phyloP scores from a whole-genome alignment of 2,888 invertebrate species.

The Rapana venosa region DNA sequence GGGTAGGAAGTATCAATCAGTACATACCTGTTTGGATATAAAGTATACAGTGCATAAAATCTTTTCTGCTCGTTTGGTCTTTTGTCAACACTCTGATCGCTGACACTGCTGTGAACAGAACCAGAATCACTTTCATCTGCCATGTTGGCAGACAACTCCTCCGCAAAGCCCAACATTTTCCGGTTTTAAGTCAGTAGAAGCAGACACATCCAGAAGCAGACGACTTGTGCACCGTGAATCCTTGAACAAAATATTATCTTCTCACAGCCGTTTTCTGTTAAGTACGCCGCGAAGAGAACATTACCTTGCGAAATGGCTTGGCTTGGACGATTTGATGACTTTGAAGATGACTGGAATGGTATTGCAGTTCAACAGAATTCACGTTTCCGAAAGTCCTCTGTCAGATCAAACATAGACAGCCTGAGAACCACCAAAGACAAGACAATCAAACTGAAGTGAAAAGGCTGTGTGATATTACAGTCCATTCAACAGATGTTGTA shows the following conservation, averaged over 20 bases:
- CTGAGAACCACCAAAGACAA: not conserved
- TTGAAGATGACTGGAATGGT: constrained; percentile 40
- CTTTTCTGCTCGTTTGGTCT: constrained; percentile 46
- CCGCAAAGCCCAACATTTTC: not conserved
- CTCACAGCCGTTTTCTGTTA: not conserved
- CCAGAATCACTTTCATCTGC: constrained; percentile 54
- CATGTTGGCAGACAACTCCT: constrained; percentile 48
- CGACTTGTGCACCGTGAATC: not conserved
- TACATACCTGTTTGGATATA: constrained; percentile 52
- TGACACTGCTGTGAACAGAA: constrained; percentile 49
- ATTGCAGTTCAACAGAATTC: not conserved
- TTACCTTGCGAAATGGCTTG: constrained; percentile 52
- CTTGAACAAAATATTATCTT: no score
- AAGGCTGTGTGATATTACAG: constrained; percentile 38
- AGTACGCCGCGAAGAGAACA: not conserved
- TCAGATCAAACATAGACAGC: not conserved
- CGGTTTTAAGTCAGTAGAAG: not conserved
- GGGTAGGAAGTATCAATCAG: not conserved
- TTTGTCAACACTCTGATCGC: constrained; percentile 49
- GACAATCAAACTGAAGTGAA: constrained; percentile 22
- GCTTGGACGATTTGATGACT: constrained; percentile 60
- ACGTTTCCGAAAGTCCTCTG: not conserved
- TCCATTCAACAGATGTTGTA: constrained; percentile 27
- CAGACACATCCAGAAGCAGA: constrained; percentile 36
- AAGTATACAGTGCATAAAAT: constrained; percentile 58